Evolutionary conservation across 2,113 vertebrate species (phyloP).

Genomic region (Pelusios castaneus): DNA sequence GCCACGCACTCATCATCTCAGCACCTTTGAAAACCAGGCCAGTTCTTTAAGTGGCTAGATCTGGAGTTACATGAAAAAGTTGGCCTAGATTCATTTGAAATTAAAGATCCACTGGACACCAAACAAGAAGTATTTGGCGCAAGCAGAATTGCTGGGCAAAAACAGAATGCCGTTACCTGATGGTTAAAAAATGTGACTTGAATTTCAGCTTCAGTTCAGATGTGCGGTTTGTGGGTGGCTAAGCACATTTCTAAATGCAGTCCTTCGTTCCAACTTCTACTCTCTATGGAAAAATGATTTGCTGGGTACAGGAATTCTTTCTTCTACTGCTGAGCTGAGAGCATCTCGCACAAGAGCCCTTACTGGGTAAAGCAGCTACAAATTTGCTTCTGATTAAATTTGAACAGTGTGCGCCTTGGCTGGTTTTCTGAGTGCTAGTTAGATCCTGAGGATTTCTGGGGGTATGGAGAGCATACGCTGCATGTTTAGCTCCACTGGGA

Average conservation of each 20-base stretch:
- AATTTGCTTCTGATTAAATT: neutral
- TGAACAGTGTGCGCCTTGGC: neutral
- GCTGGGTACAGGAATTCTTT: neutral
- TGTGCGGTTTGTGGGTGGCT: neutral
- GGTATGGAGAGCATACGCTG: neutral
- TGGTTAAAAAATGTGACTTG: neutral
- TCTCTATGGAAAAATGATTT: slow-evolving; percentile 13
- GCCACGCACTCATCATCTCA: neutral
- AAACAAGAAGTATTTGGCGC: neutral
- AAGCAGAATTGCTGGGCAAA: neutral
- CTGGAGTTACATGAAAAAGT: slow-evolving; percentile 1
- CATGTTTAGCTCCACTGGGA: neutral
- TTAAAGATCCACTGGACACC: neutral
- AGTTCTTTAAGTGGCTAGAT: neutral
- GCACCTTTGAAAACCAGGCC: neutral
- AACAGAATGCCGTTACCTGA: neutral
- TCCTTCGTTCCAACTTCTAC: neutral
- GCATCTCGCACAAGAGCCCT: neutral
- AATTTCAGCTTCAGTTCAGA: neutral
- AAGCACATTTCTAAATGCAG: neutral
- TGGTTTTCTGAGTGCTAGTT: accelerated
- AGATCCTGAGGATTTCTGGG: neutral
- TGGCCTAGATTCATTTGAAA: slow-evolving; percentile 11
- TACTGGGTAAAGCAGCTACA: neutral
- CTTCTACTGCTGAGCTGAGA: neutral